These are phyloP conservation scores for Lophochroa leadbeateri DNA, from an alignment of 2,113 vertebrate genomes.

Conservation along the genomic window DNA sequence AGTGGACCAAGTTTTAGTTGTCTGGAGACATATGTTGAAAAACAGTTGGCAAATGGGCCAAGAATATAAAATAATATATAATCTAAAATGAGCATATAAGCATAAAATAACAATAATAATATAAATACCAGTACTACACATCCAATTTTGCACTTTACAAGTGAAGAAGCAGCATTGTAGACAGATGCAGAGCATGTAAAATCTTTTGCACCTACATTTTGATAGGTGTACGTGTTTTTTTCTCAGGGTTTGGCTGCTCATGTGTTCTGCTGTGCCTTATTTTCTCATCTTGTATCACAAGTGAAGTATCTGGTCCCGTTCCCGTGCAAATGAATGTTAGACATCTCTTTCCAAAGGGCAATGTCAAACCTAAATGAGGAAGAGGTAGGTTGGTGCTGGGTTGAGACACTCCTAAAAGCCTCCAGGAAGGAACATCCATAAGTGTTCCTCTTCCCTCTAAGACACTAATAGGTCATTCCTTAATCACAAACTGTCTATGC, in stretches of 20 bases:
- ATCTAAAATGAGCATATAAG: not conserved
- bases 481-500: conserved; percentile 16
- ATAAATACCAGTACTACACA: not conserved
- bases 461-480: conserved; percentile 27
- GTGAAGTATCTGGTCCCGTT: not conserved
- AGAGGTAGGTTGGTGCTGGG: not conserved
- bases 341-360: conserved; percentile 16
- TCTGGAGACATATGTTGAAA: not conserved
- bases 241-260: not conserved
- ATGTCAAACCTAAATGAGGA: conserved; percentile 26
- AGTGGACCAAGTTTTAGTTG: not conserved
- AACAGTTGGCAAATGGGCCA: not conserved
- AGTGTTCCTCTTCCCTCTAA: conserved; percentile 38
- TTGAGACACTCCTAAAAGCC: conserved; percentile 29
- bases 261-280: not conserved
- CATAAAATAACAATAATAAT: not conserved
- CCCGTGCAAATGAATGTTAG: conserved; percentile 7
- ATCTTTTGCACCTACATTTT: not conserved
- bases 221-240: not conserved
- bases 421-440: conserved; percentile 16
- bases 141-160: not conserved
- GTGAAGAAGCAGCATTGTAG: not conserved
- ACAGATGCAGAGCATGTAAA: fast-evolving
- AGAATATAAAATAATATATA: not conserved
- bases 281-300: not conserved